Evolutionary conservation across 2,888 invertebrate species (phyloP).

Genomic region (Tetragonisca angustula): DNA sequence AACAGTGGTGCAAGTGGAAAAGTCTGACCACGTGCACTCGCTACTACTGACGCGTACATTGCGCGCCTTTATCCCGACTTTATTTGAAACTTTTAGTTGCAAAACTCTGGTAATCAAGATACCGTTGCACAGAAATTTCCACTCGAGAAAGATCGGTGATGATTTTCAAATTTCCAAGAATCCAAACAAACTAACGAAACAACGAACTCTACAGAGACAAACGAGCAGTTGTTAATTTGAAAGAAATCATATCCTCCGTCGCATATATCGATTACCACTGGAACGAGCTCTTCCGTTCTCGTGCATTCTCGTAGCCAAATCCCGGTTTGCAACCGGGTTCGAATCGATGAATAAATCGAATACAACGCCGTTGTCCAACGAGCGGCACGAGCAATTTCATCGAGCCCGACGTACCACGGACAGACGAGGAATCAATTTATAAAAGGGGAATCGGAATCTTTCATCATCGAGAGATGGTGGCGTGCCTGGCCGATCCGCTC

Average conservation of each 20-base stretch:
- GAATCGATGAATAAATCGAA: neutral
- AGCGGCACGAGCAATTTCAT: neutral
- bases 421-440: constrained; percentile 17
- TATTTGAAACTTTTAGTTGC: too few species aligned
- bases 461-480: constrained; percentile 43
- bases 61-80: too few species aligned
- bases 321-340: too few species aligned
- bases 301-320: neutral
- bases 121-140: neutral
- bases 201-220: neutral
- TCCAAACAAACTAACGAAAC: neutral
- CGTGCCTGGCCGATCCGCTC: constrained; percentile 25
- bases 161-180: neutral
- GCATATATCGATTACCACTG: neutral
- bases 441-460: constrained; percentile 14
- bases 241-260: neutral
- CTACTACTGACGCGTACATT: too few species aligned
- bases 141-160: too few species aligned
- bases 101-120: neutral
- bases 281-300: neutral
- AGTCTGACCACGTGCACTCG: too few species aligned
- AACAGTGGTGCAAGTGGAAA: too few species aligned
- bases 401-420: neutral
- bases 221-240: neutral
- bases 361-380: neutral